Evolutionary conservation across 2,797 vertebrate genomes (phyloP), one percentile per base, ranked within the genome.

Genomic region (Clarias fuscus): DNA sequence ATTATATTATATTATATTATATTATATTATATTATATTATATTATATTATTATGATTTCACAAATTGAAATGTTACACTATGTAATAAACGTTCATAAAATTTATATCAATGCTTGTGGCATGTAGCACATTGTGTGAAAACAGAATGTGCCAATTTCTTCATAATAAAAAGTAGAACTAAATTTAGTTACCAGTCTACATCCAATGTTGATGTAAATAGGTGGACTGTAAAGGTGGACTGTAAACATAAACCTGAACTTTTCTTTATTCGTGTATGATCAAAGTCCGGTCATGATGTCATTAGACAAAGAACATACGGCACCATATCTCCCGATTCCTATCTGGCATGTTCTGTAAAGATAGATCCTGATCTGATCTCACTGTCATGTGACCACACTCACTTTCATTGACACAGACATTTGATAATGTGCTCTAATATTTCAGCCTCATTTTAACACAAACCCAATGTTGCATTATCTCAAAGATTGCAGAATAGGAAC

Each of bases 281-380:
- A 40, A 88, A 88, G 84, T 88, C 72, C 72, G 24, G 43, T 43
- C 4, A 24, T 85, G 78, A 88, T 40, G 62, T 82, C 78, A 77
- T 77, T 71, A 85, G 10, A 17, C 27, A n/a, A 1, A 24, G 22
- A 48, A 75, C 59, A 62, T 48, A 27, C 53, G 1, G 2, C 53
- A 27, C 80, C 59, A 61, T 85, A 24, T 40, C 20, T 71, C 56
- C 24, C 0, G 8, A 53, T 40, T 82, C 79, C 72, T 85, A 88
- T 85, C 72, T 78, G 62, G 76, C 17, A 2, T 79, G 17, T 30
- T 84, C 40, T 53, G 58, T 84, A 58, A 84, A 37, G 65, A 62
- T 17, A 61, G 20, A 58, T 56, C 61, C 48, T 70, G 30, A 56
- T 67, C 78, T 88, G 78, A 88, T 30, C 61, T 81, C 71, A 88